These are phyloP conservation scores for Marmota flaviventris DNA, from an alignment of 2,113 vertebrate genomes.

Conservation along the genomic window DNA sequence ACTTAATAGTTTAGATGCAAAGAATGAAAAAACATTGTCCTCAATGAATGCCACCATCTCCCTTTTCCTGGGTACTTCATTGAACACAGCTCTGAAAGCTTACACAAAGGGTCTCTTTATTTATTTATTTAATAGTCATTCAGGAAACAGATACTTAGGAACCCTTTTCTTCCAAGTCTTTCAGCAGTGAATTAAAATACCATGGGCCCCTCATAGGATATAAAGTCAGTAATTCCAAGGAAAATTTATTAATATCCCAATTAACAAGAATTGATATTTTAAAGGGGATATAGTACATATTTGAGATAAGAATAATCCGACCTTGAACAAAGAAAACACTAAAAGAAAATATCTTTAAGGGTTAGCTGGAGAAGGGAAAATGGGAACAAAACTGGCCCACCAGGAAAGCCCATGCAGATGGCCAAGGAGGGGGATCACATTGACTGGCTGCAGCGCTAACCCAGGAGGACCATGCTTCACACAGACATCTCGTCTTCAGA, in stretches of 20 bases:
- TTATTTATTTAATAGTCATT: background rate
- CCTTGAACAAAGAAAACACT: background rate
- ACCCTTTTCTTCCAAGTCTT: background rate
- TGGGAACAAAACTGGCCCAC: rapidly evolving
- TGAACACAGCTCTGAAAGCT: rapidly evolving
- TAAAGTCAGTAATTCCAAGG: background rate
- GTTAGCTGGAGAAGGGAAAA: background rate
- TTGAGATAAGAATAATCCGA: background rate
- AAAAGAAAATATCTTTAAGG: background rate
- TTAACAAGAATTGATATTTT: background rate
- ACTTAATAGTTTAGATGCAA: background rate
- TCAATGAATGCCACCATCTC: background rate
- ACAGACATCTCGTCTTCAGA: background rate
- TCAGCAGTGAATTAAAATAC: background rate
- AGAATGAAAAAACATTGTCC: background rate
- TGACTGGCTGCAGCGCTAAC: background rate
- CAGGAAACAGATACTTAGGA: background rate
- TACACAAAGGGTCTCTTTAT: background rate
- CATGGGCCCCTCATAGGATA: background rate
- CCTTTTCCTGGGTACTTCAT: background rate
- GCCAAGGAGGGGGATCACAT: background rate
- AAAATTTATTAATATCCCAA: background rate
- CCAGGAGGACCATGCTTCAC: rapidly evolving
- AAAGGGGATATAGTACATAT: background rate
- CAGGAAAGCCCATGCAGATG: background rate